These are phyloP conservation scores for Litoditis marina DNA, from an alignment of 2,888 invertebrate species.

Conservation along the genomic window DNA sequence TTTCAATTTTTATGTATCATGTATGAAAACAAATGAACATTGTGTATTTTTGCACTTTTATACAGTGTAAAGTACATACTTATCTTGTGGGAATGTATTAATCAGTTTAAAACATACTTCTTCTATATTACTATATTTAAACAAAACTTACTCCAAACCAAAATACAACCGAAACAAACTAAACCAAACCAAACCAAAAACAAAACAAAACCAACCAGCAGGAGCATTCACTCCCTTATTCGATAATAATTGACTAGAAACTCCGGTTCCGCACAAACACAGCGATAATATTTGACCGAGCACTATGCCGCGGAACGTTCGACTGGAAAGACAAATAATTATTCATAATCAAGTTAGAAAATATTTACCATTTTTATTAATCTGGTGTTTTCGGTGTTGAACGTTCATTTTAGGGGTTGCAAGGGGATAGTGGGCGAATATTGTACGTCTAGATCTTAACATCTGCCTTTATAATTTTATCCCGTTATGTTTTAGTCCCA, in stretches of 20 bases:
- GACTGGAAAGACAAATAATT: slow-evolving; percentile 51
- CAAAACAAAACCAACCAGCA: slow-evolving; percentile 66
- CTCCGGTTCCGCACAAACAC: slow-evolving; percentile 76
- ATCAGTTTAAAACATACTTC: too few species aligned
- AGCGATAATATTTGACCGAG: slow-evolving; percentile 73
- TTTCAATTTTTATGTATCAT: too few species aligned
- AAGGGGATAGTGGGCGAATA: too few species aligned
- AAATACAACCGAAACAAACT: too few species aligned
- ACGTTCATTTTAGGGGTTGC: too few species aligned
- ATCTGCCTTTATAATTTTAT: not conserved
- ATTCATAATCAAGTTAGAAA: not conserved
- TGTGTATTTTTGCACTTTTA: too few species aligned
- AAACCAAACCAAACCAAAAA: too few species aligned
- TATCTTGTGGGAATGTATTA: too few species aligned
- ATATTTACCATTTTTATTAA: not conserved
- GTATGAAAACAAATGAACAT: too few species aligned
- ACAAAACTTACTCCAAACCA: too few species aligned
- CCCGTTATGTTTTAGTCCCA: not conserved
- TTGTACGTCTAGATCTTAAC: not conserved
- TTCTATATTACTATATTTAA: too few species aligned
- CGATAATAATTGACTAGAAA: slow-evolving; percentile 72
- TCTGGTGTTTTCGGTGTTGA: not conserved
- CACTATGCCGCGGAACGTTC: slow-evolving; percentile 60
- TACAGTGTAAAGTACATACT: too few species aligned
- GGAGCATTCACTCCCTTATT: slow-evolving; percentile 73